These are phyloP conservation scores for Lacerta agilis DNA, from an alignment of 2,797 vertebrate genomes.

Conservation along the genomic window DNA sequence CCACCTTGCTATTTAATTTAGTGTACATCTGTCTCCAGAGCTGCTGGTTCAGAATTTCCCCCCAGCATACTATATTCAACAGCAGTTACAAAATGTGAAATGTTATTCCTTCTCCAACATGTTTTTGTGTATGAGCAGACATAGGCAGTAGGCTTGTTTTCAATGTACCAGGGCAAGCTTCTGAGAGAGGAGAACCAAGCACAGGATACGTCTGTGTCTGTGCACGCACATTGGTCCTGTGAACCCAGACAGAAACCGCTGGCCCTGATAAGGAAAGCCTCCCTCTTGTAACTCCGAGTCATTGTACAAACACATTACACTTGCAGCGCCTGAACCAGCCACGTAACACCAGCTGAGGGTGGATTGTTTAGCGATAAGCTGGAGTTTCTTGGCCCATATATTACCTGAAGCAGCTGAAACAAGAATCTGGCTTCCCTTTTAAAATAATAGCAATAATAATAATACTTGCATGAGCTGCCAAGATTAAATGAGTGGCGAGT, in stretches of 20 bases:
- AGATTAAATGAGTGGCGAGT: not conserved
- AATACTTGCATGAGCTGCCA: accelerated
- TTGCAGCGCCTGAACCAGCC: constrained; percentile 33
- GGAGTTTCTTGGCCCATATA: not conserved
- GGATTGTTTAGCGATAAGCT: not conserved
- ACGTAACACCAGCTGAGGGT: not conserved
- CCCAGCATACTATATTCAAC: not conserved
- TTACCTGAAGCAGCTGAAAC: not conserved
- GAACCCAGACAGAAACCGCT: not conserved
- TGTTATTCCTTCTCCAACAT: not conserved
- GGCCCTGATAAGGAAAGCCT: not conserved
- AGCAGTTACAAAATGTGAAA: not conserved
- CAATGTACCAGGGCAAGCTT: not conserved
- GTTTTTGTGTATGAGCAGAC: not conserved
- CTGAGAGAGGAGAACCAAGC: not conserved
- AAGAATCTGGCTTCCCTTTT: not conserved
- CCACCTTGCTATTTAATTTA: not conserved
- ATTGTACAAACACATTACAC: not conserved
- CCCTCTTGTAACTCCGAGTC: not conserved
- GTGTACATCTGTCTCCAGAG: not conserved
- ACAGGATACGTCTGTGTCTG: not conserved
- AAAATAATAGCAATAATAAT: not conserved
- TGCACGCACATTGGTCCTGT: not conserved
- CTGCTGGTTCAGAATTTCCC: not conserved
- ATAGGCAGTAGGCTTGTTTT: not conserved